phyloP scores from a whole-genome alignment of 2,888 invertebrate species.

The Scotopteryx bipunctaria region DNA sequence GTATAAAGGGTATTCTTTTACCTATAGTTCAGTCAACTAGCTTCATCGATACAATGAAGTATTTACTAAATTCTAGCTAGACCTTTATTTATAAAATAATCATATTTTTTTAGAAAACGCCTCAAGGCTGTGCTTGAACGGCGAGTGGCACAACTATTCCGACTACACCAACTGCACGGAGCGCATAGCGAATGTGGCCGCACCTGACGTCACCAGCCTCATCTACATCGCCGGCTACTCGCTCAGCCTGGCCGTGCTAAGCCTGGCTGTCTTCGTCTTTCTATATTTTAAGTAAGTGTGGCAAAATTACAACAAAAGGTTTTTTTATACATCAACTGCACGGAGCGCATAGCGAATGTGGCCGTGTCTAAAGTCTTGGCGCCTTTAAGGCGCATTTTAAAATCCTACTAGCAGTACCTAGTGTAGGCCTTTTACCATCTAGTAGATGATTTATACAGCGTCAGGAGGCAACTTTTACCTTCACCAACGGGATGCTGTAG shows the following conservation, averaged over 20 bases:
- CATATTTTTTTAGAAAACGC: conserved; percentile 88
- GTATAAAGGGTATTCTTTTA: too few species aligned
- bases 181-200: conserved; percentile 76
- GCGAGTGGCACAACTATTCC: conserved; percentile 92
- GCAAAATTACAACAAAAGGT: neutral
- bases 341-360: conserved; percentile 80
- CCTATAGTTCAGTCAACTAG: conserved; percentile 21
- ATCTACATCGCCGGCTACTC: conserved; percentile 94
- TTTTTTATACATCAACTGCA: conserved; percentile 81
- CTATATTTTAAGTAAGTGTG: conserved; percentile 93
- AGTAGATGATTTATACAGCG: too few species aligned
- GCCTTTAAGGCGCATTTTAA: too few species aligned
- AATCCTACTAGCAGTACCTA: too few species aligned
- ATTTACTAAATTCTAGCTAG: too few species aligned
- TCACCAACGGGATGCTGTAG: too few species aligned
- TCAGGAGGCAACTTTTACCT: too few species aligned
- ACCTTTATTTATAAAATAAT: too few species aligned
- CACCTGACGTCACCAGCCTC: conserved; percentile 88
- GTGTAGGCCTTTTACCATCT: too few species aligned
- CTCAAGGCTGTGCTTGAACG: conserved; percentile 90
- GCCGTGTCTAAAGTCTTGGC: conserved; percentile 86
- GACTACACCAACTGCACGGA: conserved; percentile 90
- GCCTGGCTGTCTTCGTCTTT: conserved; percentile 93
- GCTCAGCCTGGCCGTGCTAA: conserved; percentile 90
- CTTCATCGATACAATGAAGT: conserved; percentile 17